Evolutionary conservation across 2,113 vertebrate species (phyloP), one percentile per base, ranked within the genome.

Genomic region (Marcusenius ussheri): DNA sequence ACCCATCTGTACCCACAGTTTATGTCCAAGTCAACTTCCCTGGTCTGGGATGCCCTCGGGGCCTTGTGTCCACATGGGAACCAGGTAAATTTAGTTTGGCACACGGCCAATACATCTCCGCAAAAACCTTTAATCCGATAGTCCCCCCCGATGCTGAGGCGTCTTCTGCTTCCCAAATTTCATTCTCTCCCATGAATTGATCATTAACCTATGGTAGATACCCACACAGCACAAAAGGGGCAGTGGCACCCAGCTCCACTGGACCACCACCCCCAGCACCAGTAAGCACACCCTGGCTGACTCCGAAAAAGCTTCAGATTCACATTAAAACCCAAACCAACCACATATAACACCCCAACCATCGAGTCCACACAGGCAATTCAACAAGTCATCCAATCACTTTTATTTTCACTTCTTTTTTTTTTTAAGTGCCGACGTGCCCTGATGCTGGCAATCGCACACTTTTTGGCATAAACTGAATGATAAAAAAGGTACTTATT

Each of bases 151-250:
- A 89, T 0, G 17, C 80, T 11, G 10, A 47, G 80, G 83, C 24
- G 50, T 85, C 77, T 21, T 46, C 53, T 45, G 77, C n/a, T 62
- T 89, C 24, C 77, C 13, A 17, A 85, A 85, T 84, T 84, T 85
- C 77, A 89, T 89, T 84, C 56, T 89, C 89, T 45, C 17, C 46
- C 50, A 31, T n/a, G 70, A 89, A 85, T 62, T 85, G 50, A 56
- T 8, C 89, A 84, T 84, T 89, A 85, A 89, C 89, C 89, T 62
- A 27, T 85, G n/a, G 19, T n/a, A 46, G 56, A 53, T 42, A 45
- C 53, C 7, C 42, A 11, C 8, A 35, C 31, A 77, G 27, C n/a
- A 27, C 49, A 77, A 31, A 27, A 11, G 70, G 31, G 74, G 50
- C 2, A 39, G 88, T 6, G 49, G 49, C n/a, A 42, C 31, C 49